phyloP scores from a whole-genome alignment of 64 coral and sea anemone genomes.

The Stichodactyla mertensii region DNA sequence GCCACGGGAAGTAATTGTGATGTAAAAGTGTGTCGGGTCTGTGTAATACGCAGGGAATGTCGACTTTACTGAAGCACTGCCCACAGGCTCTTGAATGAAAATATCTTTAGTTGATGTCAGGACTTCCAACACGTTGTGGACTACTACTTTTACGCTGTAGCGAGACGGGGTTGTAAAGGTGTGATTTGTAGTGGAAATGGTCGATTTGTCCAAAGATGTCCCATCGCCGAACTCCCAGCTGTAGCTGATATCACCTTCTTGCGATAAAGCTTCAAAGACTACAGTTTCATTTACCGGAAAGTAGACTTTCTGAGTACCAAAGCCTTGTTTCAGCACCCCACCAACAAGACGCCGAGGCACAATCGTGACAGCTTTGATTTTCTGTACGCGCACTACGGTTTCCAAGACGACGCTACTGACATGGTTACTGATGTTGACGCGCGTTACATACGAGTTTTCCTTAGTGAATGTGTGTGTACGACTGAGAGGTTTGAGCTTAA shows the following conservation, averaged over 20 bases:
- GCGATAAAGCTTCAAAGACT: slow-evolving; percentile 44
- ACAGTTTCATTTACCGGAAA: slow-evolving; percentile 40
- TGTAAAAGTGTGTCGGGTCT: slow-evolving; percentile 56
- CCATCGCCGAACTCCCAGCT: slow-evolving; percentile 56
- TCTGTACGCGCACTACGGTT: slow-evolving; percentile 39
- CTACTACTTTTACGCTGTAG: slow-evolving; percentile 34
- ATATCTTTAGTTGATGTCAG: slow-evolving; percentile 41
- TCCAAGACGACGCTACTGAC: slow-evolving; percentile 46
- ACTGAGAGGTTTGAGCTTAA: not conserved
- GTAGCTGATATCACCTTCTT: slow-evolving; percentile 53
- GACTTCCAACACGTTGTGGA: slow-evolving; percentile 53
- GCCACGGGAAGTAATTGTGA: slow-evolving; percentile 44
- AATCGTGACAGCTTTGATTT: slow-evolving; percentile 39
- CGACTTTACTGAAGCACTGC: slow-evolving; percentile 19
- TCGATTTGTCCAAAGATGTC: slow-evolving; percentile 11
- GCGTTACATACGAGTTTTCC: slow-evolving; percentile 27
- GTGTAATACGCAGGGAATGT: slow-evolving; percentile 32
- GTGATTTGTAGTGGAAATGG: slow-evolving; percentile 23
- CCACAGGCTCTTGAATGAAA: slow-evolving; percentile 44
- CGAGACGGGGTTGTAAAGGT: slow-evolving; percentile 19
- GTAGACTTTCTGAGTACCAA: slow-evolving; percentile 40
- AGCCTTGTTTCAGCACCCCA: slow-evolving; percentile 22
- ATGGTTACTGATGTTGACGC: slow-evolving; percentile 71
- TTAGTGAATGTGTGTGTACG: slow-evolving; percentile 18
- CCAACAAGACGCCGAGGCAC: slow-evolving; percentile 13